Conservation (phyloP, 2,797 vertebrate genomes). For the Liasis olivaceus region DNA sequence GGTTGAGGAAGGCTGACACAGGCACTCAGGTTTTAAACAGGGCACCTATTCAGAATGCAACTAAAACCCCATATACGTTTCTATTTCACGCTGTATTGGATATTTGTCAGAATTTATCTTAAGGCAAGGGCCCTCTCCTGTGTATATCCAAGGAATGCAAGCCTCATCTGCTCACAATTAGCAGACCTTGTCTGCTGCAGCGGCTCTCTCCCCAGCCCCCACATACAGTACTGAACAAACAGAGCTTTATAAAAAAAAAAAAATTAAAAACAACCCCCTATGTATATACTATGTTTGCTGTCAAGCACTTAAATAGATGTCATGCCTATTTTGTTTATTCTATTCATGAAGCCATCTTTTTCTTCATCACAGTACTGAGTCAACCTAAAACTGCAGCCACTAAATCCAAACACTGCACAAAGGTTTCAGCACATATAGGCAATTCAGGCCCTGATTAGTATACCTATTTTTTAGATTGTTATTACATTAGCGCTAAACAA, state of each 20-base stretch:
- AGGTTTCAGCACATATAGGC: constrained; percentile 50
- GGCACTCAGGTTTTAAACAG: constrained; percentile 35
- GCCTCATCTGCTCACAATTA: constrained; percentile 68
- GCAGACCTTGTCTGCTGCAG: constrained; percentile 68
- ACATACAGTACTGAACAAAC: not conserved
- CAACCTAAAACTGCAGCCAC: constrained; percentile 62
- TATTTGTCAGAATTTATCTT: constrained; percentile 74
- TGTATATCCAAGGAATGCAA: constrained; percentile 61
- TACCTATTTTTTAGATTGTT: constrained; percentile 72
- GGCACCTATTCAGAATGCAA: constrained; percentile 57
- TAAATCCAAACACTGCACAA: constrained; percentile 55
- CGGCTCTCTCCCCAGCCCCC: constrained; percentile 23
- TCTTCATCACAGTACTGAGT: constrained; percentile 17
- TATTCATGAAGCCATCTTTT: constrained; percentile 35
- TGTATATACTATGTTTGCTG: constrained; percentile 64
- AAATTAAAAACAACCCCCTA: constrained; percentile 43
- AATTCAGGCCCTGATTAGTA: constrained; percentile 61
- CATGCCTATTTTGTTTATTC: constrained; percentile 48
- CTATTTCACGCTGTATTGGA: constrained; percentile 65
- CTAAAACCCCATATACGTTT: constrained; percentile 58
- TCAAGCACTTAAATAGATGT: constrained; percentile 63
- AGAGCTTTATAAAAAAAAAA: not conserved
- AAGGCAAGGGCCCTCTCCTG: constrained; percentile 73
- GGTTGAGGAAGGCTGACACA: not conserved
- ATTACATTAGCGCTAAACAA: constrained; percentile 77